phyloP scores from a whole-genome alignment of 1,140 invertebrate species.

The Drosophila aff. region DNA sequence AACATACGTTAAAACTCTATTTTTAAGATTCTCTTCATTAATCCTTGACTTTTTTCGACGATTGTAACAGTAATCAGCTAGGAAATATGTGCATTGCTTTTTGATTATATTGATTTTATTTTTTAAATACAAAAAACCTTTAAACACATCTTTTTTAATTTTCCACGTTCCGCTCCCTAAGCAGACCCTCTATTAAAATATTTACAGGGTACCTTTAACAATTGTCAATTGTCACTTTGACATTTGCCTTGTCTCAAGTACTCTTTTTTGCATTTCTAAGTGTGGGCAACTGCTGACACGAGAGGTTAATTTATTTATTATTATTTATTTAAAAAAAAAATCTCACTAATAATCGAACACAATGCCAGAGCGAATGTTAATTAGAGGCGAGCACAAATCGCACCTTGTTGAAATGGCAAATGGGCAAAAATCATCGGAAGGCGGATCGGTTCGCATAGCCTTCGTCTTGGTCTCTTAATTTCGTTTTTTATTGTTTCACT shows the following conservation, averaged over 20 bases:
- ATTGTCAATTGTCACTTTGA: constrained; percentile 57
- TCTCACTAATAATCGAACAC: constrained; percentile 49
- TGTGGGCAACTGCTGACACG: constrained; percentile 52
- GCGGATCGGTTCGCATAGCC: constrained; percentile 51
- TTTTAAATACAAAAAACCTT: no score
- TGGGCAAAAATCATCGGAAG: constrained; percentile 29
- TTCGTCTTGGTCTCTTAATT: constrained; percentile 52
- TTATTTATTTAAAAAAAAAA: constrained; percentile 4
- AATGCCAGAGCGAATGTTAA: constrained; percentile 56
- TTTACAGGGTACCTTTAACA: constrained; percentile 31
- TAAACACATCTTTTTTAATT: neutral
- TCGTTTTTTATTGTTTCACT: constrained; percentile 29
- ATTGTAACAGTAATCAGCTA: no score
- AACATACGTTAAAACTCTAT: no score
- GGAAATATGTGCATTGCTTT: neutral
- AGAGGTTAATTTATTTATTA: constrained; percentile 35
- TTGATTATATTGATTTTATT: neutral
- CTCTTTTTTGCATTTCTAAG: constrained; percentile 11
- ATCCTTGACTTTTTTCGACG: neutral
- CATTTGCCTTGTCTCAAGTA: constrained; percentile 44
- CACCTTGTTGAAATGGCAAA: constrained; percentile 70
- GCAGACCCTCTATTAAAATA: no score
- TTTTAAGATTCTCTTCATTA: neutral
- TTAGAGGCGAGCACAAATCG: constrained; percentile 63
- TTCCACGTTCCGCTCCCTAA: neutral